Base-by-base conservation (phyloP, 37 sponge, comb jelly and placozoan genomes). In the Lycopodina hypogea region DNA sequence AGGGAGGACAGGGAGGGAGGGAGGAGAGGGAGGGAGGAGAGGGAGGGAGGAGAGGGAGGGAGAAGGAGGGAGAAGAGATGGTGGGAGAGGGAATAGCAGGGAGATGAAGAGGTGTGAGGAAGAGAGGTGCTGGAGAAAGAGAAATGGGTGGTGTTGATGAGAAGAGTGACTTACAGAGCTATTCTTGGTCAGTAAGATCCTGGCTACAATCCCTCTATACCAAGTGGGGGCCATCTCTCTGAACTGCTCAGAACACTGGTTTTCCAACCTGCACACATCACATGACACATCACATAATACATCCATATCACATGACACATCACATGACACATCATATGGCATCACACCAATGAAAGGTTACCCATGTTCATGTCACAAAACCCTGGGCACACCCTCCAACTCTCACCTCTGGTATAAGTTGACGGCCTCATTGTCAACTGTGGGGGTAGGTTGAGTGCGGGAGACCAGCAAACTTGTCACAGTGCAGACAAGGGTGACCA, bases 361-460 rank as follows among this genome's bases (percentile, higher is more conserved):
- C 71, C 7, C 19, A 71, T 28, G n/a, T 42, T 3, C 29, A 71
- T 7, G n/a, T 42, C 17, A 34, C 6, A 8, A 67, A 4, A 30
- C 19, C 36, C 68, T 8, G 68, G 15, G 53, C 8, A 62, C 26
- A 24, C 9, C 40, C 11, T 68, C 18, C 11, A 38, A 21, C 37
- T 38, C 42, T 73, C 28, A 76, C 76, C 76, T 76, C 4, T 60
- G 1, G 15, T 68, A 36, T 24, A 79, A 29, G 41, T 69, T 79
- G 1, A 79, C 50, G 0, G 80, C 50, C 37, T 79, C 80, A n/a
- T 18, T 24, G 30, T 69, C 59, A 7, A 69, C 70, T n/a, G 80
- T 51, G 8, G 68, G 70, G 1, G 70, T 30, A 14, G 32, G 42
- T 3, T 48, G 26, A 18, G 35, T 22, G 11, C 32, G 80, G 33